Conservation (phyloP, 2,888 invertebrate species). For the Cyclophora albipunctata region DNA sequence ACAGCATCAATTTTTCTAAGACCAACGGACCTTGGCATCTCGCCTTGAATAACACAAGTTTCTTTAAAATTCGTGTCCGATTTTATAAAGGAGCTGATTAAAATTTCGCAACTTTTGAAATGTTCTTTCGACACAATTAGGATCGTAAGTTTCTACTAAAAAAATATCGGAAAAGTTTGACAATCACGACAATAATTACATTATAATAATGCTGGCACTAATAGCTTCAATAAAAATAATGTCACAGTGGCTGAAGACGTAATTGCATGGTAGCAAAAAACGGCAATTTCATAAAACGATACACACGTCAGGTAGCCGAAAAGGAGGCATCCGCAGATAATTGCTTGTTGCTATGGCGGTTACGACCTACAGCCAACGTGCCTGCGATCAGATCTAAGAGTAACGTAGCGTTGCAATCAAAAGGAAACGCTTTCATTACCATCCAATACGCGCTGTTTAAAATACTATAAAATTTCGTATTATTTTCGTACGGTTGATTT, state of each 20-base stretch:
- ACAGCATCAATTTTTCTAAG: constrained; percentile 1
- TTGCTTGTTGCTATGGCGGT: constrained; percentile 35
- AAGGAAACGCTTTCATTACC: constrained; percentile 20
- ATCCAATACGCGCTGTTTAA: constrained; percentile 3
- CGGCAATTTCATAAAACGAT: constrained; percentile 18
- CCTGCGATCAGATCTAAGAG: constrained; percentile 23
- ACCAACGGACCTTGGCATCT: constrained; percentile 7
- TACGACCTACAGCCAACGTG: constrained; percentile 18
- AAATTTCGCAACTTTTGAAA: constrained; percentile 10
- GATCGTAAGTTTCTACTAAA: too few relatives aligned
- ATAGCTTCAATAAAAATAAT: constrained; percentile 10
- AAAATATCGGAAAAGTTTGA: too few relatives aligned
- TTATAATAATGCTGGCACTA: too few relatives aligned
- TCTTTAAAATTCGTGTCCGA: constrained; percentile 10
- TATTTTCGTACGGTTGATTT: too few relatives aligned
- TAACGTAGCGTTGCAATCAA: constrained; percentile 24
- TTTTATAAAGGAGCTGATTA: constrained; percentile 3
- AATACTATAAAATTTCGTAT: too few relatives aligned
- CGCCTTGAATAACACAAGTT: constrained; percentile 9
- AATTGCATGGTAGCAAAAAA: constrained; percentile 8
- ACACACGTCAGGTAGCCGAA: constrained; percentile 11
- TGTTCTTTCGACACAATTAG: too few relatives aligned
- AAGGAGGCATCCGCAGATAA: constrained; percentile 28
- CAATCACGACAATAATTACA: too few relatives aligned
- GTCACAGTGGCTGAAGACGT: constrained; percentile 31